A percentile compares a stretch with the other conserved stretches of the same genome.
Evolutionary conservation across 2,797 vertebrate species (phyloP).

Genomic region (Erethizon dorsatum): DNA sequence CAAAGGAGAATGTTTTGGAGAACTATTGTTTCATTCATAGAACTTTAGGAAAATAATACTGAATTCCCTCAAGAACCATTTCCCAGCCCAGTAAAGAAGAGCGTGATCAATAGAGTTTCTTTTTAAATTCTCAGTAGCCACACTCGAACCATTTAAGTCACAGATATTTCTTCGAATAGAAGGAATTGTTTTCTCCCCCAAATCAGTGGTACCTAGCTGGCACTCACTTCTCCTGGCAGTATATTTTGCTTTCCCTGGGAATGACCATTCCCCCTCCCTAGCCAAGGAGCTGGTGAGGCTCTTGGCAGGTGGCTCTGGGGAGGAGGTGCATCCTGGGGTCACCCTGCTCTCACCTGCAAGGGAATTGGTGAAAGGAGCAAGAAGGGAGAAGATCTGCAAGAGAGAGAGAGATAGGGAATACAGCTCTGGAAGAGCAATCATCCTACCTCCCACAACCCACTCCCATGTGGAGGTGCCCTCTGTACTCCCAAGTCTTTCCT

Average conservation of each 20-base stretch:
- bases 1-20: not conserved
- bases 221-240: fast-evolving
- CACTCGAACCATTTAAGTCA: not conserved
- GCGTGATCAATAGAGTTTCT: not conserved
- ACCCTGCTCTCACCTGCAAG: not conserved
- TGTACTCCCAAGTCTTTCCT: not conserved
- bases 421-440: not conserved
- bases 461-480: fast-evolving
- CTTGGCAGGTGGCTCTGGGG: not conserved
- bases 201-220: not conserved
- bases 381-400: not conserved
- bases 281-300: not conserved
- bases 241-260: not conserved
- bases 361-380: too few species aligned
- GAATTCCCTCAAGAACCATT: not conserved
- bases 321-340: not conserved
- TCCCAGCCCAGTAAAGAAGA: not conserved
- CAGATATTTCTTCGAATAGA: not conserved
- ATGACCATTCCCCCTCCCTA: too few species aligned
- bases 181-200: not conserved
- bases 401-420: not conserved
- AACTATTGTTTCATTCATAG: not conserved
- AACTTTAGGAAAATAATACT: not conserved
- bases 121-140: not conserved
- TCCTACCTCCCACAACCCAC: not conserved